Percentiles rank a stretch among this genome's conserved stretches.
Evolutionary conservation across 2,797 vertebrate species (phyloP).

Genomic region (Phataginus tricuspis): DNA sequence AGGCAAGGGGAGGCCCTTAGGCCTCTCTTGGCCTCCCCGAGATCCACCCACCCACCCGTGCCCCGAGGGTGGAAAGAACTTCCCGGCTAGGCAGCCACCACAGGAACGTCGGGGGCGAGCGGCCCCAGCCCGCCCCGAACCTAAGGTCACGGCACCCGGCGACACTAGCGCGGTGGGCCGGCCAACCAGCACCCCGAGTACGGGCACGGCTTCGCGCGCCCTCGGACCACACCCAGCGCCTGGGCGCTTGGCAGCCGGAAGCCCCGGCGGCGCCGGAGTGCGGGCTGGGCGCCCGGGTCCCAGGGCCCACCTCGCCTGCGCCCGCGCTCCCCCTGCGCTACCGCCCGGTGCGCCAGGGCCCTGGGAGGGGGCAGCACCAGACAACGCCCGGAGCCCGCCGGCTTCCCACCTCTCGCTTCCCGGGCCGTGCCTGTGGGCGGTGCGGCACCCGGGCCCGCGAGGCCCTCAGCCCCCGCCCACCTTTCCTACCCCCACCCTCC

Average conservation of each 20-base stretch:
- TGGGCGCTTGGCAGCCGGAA: background rate
- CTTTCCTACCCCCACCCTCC: no score
- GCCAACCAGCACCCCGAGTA: conserved; percentile 83
- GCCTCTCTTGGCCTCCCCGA: background rate
- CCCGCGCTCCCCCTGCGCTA: background rate
- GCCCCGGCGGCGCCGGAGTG: background rate
- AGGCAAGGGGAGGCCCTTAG: conserved; percentile 14
- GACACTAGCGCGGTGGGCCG: conserved; percentile 83
- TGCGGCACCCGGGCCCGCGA: fast-evolving
- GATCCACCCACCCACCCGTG: background rate
- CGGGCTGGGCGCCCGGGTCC: background rate
- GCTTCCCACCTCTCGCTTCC: background rate
- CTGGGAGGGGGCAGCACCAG: background rate
- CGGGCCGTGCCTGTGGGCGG: fast-evolving
- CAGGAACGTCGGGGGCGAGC: background rate
- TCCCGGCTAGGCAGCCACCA: background rate
- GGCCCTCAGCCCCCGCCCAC: background rate
- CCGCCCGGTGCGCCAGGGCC: background rate
- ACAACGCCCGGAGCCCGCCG: background rate
- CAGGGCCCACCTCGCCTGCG: conserved; percentile 1
- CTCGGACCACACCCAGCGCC: conserved; percentile 65
- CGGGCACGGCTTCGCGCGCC: conserved; percentile 80
- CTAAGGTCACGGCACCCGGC: conserved; percentile 81
- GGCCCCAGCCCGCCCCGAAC: background rate
- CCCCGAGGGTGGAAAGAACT: background rate